A percentile compares a stretch with the other conserved stretches of the same genome.
phyloP scores from a whole-genome alignment of 2,888 invertebrate genomes.

The Machimus atricapillus region DNA sequence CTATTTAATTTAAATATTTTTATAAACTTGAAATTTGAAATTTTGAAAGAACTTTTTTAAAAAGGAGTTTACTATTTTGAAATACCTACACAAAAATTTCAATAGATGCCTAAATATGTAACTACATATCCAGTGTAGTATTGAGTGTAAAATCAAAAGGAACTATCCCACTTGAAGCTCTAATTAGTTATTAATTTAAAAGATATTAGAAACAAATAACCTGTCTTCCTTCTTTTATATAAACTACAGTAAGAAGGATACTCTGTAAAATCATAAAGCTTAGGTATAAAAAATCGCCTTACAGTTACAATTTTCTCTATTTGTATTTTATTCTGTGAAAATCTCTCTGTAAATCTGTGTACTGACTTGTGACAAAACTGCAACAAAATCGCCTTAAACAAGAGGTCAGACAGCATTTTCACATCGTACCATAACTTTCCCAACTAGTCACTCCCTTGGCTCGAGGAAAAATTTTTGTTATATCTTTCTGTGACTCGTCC shows the following conservation, averaged over 20 bases:
- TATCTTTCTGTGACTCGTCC: not conserved
- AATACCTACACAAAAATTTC: no score
- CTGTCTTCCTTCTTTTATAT: not conserved
- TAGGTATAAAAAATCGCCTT: not conserved
- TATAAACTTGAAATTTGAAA: no score
- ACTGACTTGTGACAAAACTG: not conserved
- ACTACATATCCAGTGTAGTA: no score
- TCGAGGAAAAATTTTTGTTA: not conserved
- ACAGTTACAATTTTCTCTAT: not conserved
- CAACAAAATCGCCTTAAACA: not conserved
- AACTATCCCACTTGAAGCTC: no score
- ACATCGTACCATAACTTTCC: not conserved
- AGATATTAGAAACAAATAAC: no score
- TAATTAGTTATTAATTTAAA: no score
- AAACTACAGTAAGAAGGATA: not conserved
- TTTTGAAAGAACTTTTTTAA: no score
- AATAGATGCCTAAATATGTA: no score
- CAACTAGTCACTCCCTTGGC: not conserved
- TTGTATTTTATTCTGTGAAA: not conserved
- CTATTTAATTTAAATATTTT: not conserved
- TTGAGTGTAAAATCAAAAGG: no score
- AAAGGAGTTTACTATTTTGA: no score
- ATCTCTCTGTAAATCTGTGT: not conserved
- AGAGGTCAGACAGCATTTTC: not conserved
- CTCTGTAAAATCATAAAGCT: not conserved